Conservation (phyloP, 2,113 vertebrate species). For the Promerops cafer region DNA sequence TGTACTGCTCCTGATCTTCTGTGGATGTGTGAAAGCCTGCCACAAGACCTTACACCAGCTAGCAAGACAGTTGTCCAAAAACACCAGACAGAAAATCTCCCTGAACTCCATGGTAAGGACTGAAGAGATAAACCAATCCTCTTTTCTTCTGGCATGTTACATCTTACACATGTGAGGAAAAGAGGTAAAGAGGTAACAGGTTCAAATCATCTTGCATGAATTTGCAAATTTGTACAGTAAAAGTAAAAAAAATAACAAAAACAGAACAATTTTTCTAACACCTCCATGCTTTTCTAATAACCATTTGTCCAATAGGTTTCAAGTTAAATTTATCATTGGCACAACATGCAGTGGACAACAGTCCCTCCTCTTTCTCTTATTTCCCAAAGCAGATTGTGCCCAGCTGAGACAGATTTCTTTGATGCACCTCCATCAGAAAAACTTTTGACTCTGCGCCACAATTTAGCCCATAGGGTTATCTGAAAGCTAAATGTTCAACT, state of each 20-base stretch:
- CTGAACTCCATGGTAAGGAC: neutral
- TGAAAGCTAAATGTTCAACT: neutral
- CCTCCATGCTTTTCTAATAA: neutral
- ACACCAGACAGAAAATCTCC: neutral
- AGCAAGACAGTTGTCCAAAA: neutral
- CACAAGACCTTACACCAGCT: neutral
- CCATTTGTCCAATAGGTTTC: neutral
- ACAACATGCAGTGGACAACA: neutral
- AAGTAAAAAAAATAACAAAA: neutral
- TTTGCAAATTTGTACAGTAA: neutral
- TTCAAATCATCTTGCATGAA: neutral
- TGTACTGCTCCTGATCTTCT: neutral
- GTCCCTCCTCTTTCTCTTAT: neutral
- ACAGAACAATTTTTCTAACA: neutral
- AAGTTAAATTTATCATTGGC: neutral
- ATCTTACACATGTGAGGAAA: neutral
- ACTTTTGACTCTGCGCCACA: neutral
- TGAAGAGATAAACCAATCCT: neutral
- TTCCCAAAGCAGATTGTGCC: neutral
- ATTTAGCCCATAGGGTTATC: neutral
- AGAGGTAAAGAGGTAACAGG: neutral
- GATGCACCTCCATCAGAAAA: neutral
- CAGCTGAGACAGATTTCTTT: neutral
- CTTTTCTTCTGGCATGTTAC: neutral
- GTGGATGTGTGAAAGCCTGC: neutral